A percentile compares a stretch with the other conserved stretches of the same genome.
Evolutionary conservation across 1,140 invertebrate species (phyloP).

Genomic region (Heliconius congener): DNA sequence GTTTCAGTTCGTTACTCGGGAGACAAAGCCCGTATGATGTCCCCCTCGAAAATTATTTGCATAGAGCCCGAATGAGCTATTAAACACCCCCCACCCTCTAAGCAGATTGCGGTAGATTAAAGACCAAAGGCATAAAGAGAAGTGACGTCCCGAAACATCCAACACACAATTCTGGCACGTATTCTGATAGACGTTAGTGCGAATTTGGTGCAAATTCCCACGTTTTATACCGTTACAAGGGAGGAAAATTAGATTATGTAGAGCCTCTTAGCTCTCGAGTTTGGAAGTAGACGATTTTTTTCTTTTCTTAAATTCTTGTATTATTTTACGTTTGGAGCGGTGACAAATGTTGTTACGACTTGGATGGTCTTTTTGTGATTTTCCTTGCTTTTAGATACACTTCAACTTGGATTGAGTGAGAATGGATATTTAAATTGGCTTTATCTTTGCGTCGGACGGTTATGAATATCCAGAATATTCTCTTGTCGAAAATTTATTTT

Average conservation of each 20-base stretch:
- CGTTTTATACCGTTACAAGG: constrained; percentile 45
- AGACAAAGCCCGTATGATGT: constrained; percentile 78
- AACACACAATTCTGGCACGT: constrained; percentile 37
- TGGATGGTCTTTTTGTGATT: constrained; percentile 1
- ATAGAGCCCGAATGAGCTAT: constrained; percentile 78
- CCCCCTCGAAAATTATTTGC: constrained; percentile 76
- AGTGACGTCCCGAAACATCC: constrained; percentile 34
- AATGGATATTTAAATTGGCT: constrained; percentile 1
- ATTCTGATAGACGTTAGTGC: constrained; percentile 49
- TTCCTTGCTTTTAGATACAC: constrained; percentile 10
- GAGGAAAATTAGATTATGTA: constrained; percentile 74
- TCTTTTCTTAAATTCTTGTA: constrained; percentile 35
- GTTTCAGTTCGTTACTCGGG: constrained; percentile 70
- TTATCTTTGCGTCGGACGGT: background rate
- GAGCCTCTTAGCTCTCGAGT: constrained; percentile 62
- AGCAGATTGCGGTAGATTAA: constrained; percentile 79
- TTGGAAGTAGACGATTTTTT: constrained; percentile 43
- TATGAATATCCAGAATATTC: background rate
- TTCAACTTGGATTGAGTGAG: background rate
- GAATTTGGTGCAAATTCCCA: constrained; percentile 52
- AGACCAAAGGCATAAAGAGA: constrained; percentile 64
- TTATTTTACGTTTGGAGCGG: constrained; percentile 23
- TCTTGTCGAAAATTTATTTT: background rate
- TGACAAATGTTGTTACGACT: constrained; percentile 15
- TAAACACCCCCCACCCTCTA: constrained; percentile 64